Evolutionary conservation across 2,888 invertebrate species (phyloP), one percentile per base, ranked within the genome.

Genomic region (Protophormia terraenovae): DNA sequence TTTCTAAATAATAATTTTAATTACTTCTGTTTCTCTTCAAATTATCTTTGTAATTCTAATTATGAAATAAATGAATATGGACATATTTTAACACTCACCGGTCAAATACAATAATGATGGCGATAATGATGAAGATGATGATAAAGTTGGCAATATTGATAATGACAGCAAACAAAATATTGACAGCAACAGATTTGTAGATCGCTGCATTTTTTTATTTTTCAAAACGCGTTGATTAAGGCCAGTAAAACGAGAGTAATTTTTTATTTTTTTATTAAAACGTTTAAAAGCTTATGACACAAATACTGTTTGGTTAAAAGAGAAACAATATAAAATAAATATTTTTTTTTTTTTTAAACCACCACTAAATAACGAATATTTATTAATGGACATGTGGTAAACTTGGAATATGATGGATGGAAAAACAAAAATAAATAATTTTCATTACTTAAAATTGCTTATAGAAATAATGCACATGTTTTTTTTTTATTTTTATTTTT

Each of bases 201-300:
- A 58, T 47, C 66, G 75, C 24, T 41, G 73, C 82, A 85, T 85
- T 85, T 85, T 75, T 69, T 60, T 75, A 58, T 29, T n/a, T n/a
- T n/a, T n/a, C n/a, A 67, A 73, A 55, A 14, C 47, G 35, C 45
- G 29, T 35, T 80, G 81, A 73, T 82, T 85, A 75, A 75, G 75
- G 71, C 64, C 78, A 82, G 73, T 64, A 19, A 71, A 78, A 69
- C 64, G 50, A 55, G 69, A 81, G 73, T 85, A 47, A 24, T 41
- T n/a, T 24, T 67, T 6, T 29, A 8, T 62, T 38, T 29, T 14
- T 50, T 73, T 75, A 69, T 78, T 19, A 47, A 67, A 69, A 62
- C 35, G 45, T 53, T 22, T 60, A 35, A 53, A 71, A 19, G 64
- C 73, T 75, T 66, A 71, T 85, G 82, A 82, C 71, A 85, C 60